Evolutionary conservation across 2,888 invertebrate species (phyloP).

Genomic region (Agonum fuliginosum): DNA sequence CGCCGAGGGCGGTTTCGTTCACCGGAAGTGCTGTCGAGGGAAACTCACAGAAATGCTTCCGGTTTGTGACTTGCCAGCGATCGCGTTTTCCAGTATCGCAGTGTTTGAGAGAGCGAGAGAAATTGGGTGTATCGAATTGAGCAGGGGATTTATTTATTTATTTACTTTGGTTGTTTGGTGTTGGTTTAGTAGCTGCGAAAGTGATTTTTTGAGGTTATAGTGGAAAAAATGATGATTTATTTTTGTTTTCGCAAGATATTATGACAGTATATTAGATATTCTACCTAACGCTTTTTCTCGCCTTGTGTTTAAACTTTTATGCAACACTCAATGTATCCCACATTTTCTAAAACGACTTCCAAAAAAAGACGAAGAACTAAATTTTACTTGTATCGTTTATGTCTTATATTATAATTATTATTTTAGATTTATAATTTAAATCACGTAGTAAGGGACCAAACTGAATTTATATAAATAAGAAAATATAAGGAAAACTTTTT

Average conservation of each 20-base stretch:
- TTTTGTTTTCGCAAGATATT: neutral
- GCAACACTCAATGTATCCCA: too few relatives aligned
- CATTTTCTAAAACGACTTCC: too few relatives aligned
- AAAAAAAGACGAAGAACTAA: too few relatives aligned
- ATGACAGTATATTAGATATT: too few relatives aligned
- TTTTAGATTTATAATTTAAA: too few relatives aligned
- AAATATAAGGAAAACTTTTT: too few relatives aligned
- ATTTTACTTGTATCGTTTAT: too few relatives aligned
- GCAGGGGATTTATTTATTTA: neutral
- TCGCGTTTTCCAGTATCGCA: neutral
- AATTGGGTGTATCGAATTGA: neutral
- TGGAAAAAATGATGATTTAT: neutral
- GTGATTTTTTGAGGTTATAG: neutral
- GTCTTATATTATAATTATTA: too few relatives aligned
- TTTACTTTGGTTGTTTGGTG: neutral
- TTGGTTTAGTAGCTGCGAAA: neutral
- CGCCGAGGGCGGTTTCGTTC: neutral
- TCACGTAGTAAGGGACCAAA: too few relatives aligned
- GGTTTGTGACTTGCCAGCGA: slow-evolving; percentile 7
- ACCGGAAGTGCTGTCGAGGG: slow-evolving; percentile 19
- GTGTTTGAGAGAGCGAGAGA: neutral
- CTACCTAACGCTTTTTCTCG: too few relatives aligned
- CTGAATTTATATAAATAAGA: too few relatives aligned
- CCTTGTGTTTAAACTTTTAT: too few relatives aligned
- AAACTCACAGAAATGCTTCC: slow-evolving; percentile 19